Conservation (phyloP, 2,888 invertebrate species). For the Orthosia cruda region DNA sequence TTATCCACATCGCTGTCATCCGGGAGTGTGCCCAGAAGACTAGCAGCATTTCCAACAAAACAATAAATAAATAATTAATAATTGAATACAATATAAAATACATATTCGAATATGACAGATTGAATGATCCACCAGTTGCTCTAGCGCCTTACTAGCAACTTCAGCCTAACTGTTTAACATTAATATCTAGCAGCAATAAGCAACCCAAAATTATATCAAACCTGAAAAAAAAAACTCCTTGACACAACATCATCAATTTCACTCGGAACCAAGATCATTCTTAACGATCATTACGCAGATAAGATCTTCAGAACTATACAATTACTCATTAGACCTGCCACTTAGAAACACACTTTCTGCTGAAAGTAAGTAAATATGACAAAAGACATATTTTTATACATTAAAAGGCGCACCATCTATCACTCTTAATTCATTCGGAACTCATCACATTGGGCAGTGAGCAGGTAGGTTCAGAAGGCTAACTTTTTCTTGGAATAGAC, state of each 20-base stretch:
- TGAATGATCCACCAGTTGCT: too few relatives aligned
- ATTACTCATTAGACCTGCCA: conserved; percentile 31
- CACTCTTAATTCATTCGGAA: conserved; percentile 59
- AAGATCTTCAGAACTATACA: conserved; percentile 10
- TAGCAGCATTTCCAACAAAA: too few relatives aligned
- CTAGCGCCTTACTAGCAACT: too few relatives aligned
- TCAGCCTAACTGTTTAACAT: too few relatives aligned
- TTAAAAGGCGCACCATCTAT: conserved; percentile 57
- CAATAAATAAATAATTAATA: too few relatives aligned
- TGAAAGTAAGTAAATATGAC: conserved; percentile 44
- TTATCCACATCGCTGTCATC: too few relatives aligned
- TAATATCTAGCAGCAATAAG: too few relatives aligned
- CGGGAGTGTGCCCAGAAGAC: too few relatives aligned
- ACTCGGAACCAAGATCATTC: not conserved
- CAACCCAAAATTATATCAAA: too few relatives aligned
- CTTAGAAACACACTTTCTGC: conserved; percentile 27
- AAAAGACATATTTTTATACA: conserved; percentile 56
- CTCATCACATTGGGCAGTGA: conserved; percentile 54
- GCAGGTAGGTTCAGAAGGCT: conserved; percentile 26
- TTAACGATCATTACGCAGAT: conserved; percentile 6
- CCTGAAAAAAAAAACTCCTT: not conserved
- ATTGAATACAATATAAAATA: too few relatives aligned
- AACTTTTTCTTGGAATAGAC: not conserved
- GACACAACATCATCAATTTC: conserved; percentile 8
- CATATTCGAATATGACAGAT: too few relatives aligned